Conservation (phyloP, 2,113 vertebrate species). For the Syngnathus scovelli region DNA sequence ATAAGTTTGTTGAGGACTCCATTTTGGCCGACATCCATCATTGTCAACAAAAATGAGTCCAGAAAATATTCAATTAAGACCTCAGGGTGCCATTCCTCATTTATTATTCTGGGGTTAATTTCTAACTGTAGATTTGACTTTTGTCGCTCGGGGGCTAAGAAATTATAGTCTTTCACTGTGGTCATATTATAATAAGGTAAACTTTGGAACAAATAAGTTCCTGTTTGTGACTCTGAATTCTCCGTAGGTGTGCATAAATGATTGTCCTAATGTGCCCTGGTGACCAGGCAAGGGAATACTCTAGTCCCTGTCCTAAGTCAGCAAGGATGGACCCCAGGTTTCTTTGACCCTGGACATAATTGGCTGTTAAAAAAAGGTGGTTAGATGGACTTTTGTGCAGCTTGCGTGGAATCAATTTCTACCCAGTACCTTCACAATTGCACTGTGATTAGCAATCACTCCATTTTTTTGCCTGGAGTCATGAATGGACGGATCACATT, state of each 20-base stretch:
- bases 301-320: not conserved
- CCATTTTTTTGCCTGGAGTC: conserved; percentile 8
- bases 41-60: conserved; percentile 66
- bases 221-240: not conserved
- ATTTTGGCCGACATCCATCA: conserved; percentile 59
- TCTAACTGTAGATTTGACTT: conserved; percentile 70
- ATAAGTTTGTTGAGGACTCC: conserved; percentile 57
- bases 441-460: not conserved
- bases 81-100: conserved; percentile 61
- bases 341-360: not conserved
- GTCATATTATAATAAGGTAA: no score
- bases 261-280: not conserved
- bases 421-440: not conserved
- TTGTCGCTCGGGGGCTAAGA: conserved; percentile 65
- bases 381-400: not conserved
- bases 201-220: not conserved
- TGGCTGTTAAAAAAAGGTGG: not conserved
- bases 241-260: not conserved
- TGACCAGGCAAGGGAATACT: not conserved
- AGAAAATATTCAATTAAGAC: conserved; percentile 63
- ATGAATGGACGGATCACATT: not conserved
- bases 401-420: not conserved
- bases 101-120: conserved; percentile 69
- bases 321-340: not conserved
- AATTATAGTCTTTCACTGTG: conserved; percentile 40